Evolutionary conservation across 1,140 invertebrate species (phyloP), one percentile per base, ranked within the genome.

Genomic region (Propsilocerus akamusi): DNA sequence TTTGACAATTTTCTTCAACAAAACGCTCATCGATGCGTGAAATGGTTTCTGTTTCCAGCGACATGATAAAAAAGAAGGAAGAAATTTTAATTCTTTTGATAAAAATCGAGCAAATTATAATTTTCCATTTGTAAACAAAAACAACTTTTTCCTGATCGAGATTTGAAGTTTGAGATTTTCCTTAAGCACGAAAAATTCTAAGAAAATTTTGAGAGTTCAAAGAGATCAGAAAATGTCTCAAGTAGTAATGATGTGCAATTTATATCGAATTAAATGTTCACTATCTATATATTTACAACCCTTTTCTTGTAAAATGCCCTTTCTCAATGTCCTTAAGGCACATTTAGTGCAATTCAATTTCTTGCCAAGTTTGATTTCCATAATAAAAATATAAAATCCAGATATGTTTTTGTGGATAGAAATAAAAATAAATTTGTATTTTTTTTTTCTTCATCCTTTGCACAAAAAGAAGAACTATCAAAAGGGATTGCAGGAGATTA

Each of bases 161-260:
- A n/a, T n/a, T n/a, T n/a, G n/a, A n/a, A n/a, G n/a, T n/a, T n/a
- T n/a, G n/a, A n/a, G n/a, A n/a, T n/a, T n/a, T n/a, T n/a, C n/a
- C n/a, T n/a, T n/a, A n/a, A n/a, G n/a, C n/a, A n/a, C n/a, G n/a
- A n/a, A n/a, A n/a, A n/a, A n/a, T n/a, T n/a, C n/a, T n/a, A n/a
- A n/a, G n/a, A n/a, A n/a, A n/a, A n/a, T n/a, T n/a, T n/a, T n/a
- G n/a, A n/a, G n/a, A n/a, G n/a, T n/a, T n/a, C n/a, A n/a, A n/a
- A n/a, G n/a, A n/a, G n/a, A n/a, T n/a, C n/a, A n/a, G n/a, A n/a
- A n/a, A n/a, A n/a, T n/a, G n/a, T n/a, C n/a, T n/a, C n/a, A n/a
- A n/a, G n/a, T 41, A 41, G 17, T 41, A 20, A 41, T 41, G 34
- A 41, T 41, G 34, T 41, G 34, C 34, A 41, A 41, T 41, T 41